Conservation (phyloP, 2,888 invertebrate species). For the Conus canariensis region DNA sequence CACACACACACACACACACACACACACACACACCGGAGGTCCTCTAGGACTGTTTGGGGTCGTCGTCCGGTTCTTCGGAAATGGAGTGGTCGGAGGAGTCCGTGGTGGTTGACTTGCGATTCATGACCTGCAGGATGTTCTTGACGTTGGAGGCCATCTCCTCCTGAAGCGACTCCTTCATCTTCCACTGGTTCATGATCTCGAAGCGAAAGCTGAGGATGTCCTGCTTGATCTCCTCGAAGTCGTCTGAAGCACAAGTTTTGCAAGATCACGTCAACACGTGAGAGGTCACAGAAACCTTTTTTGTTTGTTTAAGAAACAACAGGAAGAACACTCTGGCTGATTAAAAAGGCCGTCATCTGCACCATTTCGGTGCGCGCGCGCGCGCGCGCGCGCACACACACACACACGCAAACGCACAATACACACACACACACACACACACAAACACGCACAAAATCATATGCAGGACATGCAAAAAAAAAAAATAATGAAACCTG, state of each 20-base stretch:
- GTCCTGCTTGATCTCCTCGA: conserved; percentile 67
- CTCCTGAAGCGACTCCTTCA: conserved; percentile 50
- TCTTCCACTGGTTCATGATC: conserved; percentile 59
- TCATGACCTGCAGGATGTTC: conserved; percentile 45
- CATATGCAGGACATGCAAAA: too few relatives aligned
- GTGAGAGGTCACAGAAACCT: too few relatives aligned
- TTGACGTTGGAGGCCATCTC: conserved; percentile 51
- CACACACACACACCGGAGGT: not conserved
- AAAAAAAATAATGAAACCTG: too few relatives aligned
- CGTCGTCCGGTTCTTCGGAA: not conserved
- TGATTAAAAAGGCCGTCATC: too few relatives aligned
- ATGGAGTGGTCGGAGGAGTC: not conserved
- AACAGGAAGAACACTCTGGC: too few relatives aligned
- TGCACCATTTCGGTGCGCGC: too few relatives aligned
- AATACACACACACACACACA: too few relatives aligned
- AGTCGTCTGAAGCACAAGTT: conserved; percentile 52
- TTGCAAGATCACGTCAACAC: too few relatives aligned
- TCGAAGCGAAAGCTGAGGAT: conserved; percentile 66
- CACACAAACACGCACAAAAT: too few relatives aligned
- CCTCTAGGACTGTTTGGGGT: not conserved
- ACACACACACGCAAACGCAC: too few relatives aligned
- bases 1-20: not conserved
- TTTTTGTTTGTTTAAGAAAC: too few relatives aligned
- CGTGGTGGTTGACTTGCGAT: not conserved
- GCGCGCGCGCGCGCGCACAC: too few relatives aligned